phyloP scores from a whole-genome alignment of 2,113 vertebrate genomes.

The Laticauda laticaudata region DNA sequence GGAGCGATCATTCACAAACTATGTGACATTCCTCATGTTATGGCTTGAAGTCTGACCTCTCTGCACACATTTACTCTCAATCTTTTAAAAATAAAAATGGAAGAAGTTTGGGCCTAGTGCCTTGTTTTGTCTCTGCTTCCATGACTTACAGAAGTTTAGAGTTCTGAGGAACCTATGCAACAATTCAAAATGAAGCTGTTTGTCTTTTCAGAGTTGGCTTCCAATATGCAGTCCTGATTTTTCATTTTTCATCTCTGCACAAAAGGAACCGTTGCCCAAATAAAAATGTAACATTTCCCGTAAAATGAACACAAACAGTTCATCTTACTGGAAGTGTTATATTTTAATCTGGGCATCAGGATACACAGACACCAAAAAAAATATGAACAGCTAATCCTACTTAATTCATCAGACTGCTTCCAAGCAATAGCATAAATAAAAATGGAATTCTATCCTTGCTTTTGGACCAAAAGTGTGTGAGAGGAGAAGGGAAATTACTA shows the following conservation, averaged over 20 bases:
- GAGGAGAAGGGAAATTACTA: background rate
- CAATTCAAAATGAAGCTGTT: background rate
- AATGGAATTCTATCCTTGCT: background rate
- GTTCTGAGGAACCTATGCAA: background rate
- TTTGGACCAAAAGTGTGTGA: background rate
- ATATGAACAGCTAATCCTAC: background rate
- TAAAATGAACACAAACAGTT: background rate
- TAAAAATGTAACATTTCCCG: background rate
- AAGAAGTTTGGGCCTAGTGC: background rate
- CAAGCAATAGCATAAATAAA: background rate
- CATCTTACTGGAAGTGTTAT: constrained; percentile 1
- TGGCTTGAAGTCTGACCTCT: background rate
- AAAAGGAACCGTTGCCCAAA: background rate
- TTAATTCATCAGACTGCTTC: background rate
- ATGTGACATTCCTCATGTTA: background rate
- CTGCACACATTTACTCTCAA: background rate
- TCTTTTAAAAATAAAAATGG: background rate
- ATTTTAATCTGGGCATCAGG: constrained; percentile 4
- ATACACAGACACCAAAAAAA: background rate
- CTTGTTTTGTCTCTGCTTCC: background rate
- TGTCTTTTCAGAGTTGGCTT: background rate
- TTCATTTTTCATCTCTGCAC: background rate
- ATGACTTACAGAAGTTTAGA: background rate
- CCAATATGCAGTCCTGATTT: background rate
- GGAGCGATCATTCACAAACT: background rate